These are phyloP conservation scores for Astreopora myriophthalma DNA, from an alignment of 64 coral and sea anemone genomes.

Conservation along the genomic window DNA sequence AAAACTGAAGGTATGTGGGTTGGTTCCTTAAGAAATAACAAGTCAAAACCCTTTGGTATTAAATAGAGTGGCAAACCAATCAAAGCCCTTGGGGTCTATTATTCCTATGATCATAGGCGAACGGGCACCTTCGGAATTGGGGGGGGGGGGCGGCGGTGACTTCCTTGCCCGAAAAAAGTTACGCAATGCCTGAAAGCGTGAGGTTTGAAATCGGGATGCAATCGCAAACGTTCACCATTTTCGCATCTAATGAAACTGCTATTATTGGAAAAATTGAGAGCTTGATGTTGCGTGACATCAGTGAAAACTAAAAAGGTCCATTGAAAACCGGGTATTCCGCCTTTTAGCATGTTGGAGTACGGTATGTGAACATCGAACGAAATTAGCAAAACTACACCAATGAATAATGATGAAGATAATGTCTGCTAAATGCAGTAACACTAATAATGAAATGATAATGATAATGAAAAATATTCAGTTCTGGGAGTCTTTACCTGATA, in stretches of 20 bases:
- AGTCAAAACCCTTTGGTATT: no score
- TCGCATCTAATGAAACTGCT: neutral
- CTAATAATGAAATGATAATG: neutral
- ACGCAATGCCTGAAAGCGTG: neutral
- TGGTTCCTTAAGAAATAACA: no score
- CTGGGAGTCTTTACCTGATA: conserved; percentile 2
- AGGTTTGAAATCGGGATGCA: neutral
- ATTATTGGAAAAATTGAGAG: neutral
- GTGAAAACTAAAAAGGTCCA: conserved; percentile 9
- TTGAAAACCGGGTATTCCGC: neutral
- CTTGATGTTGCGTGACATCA: neutral
- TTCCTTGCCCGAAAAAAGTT: neutral
- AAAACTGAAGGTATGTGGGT: no score
- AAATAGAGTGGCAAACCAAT: no score
- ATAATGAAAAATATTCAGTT: conserved; percentile 25
- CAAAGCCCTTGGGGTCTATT: no score
- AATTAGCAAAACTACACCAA: conserved; percentile 4
- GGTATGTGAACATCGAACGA: neutral
- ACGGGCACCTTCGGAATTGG: neutral
- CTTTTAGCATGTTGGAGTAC: neutral
- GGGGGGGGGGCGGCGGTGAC: neutral
- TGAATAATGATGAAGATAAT: conserved; percentile 1
- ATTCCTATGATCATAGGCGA: neutral
- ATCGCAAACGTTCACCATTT: neutral
- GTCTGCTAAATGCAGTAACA: neutral